Conservation (phyloP, 2,888 invertebrate genomes). For the Hypena proboscidalis region DNA sequence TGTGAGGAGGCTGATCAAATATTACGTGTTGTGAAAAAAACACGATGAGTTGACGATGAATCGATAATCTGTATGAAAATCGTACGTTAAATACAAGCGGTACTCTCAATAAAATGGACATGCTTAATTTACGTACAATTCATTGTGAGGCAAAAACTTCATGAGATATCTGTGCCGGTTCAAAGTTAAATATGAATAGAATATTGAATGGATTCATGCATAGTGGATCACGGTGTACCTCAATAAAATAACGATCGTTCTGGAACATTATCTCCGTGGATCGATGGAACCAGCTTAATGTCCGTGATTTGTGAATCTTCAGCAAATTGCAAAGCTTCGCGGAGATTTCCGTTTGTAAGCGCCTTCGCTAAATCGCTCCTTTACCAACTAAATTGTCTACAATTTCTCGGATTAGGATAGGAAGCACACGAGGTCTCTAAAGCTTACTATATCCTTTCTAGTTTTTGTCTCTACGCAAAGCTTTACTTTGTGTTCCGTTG, state of each 20-base stretch:
- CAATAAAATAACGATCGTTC: slow-evolving; percentile 32
- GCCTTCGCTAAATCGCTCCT: slow-evolving; percentile 61
- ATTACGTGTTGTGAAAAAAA: slow-evolving; percentile 56
- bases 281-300: slow-evolving; percentile 31
- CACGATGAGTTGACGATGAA: slow-evolving; percentile 62
- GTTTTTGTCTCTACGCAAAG: slow-evolving; percentile 73
- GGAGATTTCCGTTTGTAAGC: slow-evolving; percentile 62
- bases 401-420: slow-evolving; percentile 57
- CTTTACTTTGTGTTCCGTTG: slow-evolving; percentile 60
- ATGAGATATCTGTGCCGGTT: slow-evolving; percentile 44
- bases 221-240: slow-evolving; percentile 39
- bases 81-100: slow-evolving; percentile 56
- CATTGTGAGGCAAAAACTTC: slow-evolving; percentile 39
- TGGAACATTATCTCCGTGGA: slow-evolving; percentile 20
- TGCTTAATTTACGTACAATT: slow-evolving; percentile 50
- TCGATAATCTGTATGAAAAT: slow-evolving; percentile 43
- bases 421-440: slow-evolving; percentile 70
- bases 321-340: slow-evolving; percentile 69
- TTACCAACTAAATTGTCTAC: slow-evolving; percentile 63
- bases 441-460: slow-evolving; percentile 68
- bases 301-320: slow-evolving; percentile 44
- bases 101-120: slow-evolving; percentile 48
- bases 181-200: slow-evolving; percentile 48
- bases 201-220: slow-evolving; percentile 56
- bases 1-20: slow-evolving; percentile 48